Evolutionary conservation across 1,140 invertebrate species (phyloP), one percentile per base, ranked within the genome.

Genomic region (Sesamia nonagrioides): DNA sequence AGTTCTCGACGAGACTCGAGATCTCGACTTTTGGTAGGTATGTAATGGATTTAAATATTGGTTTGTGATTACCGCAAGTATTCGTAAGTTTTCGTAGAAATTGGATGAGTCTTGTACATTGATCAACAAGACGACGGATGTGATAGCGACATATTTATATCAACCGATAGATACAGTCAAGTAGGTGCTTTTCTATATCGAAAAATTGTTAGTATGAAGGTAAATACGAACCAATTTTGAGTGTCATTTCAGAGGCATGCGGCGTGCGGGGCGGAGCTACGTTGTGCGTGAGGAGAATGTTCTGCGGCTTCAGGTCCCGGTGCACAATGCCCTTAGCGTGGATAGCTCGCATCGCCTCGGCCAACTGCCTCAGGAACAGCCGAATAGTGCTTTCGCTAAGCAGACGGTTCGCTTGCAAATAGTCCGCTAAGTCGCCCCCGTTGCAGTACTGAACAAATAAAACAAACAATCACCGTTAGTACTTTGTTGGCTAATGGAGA

Each of bases 281-380:
- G 86, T 95, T 96, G 95, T 99, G 97, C 91, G 98, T 98, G 60
- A 99, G 95, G 69, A 99, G 95, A 89, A 99, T 99, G 95, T 99
- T 99, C 95, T 99, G 99, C 79, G 99, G 99, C 95, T 99, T 99
- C 86, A 99, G 96, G 96, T 99, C 99, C 88, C 99, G 96, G 94
- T 99, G 99, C 63, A 99, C 98, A 89, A 99, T 99, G 87, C 98
- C 99, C 96, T 99, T 99, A 78, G 97, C 97, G 95, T 99, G 97
- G 79, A 99, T 96, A 17, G 99, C 99, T 92, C 98, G 97, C 98
- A 99, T 99, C 45, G 99, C 99, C 88, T 97, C 98, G 83, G 99
- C 99, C 89, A 99, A 97, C 95, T 99, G 99, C 84, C 97, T 96
- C 45, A 99, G 96, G 96, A 99, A 99, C 82, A 99, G 96, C 78